These are phyloP conservation scores for Perca flavescens DNA, from an alignment of 2,113 vertebrate genomes.

Conservation along the genomic window DNA sequence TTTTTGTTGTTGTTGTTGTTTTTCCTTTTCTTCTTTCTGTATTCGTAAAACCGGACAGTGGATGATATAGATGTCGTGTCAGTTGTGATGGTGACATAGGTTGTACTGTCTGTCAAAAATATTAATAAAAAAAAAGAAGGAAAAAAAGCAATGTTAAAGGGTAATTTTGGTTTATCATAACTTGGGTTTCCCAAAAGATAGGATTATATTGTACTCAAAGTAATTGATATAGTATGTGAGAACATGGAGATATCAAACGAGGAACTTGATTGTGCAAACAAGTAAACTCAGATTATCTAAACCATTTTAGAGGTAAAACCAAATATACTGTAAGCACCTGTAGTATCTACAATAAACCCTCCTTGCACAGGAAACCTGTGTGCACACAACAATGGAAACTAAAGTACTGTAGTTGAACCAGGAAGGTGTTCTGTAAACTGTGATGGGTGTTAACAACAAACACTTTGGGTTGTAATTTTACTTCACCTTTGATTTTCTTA, in stretches of 20 bases:
- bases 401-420: background rate
- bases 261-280: background rate
- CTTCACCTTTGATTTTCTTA: background rate
- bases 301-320: background rate
- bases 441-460: too few species aligned
- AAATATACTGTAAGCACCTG: background rate
- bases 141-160: too few species aligned
- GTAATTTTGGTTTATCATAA: background rate
- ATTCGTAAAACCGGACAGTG: too few species aligned
- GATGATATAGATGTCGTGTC: too few species aligned
- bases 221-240: background rate
- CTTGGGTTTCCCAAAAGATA: background rate
- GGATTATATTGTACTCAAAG: background rate
- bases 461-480: too few species aligned
- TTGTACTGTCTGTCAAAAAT: too few species aligned
- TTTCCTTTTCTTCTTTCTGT: too few species aligned
- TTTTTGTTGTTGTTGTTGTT: too few species aligned
- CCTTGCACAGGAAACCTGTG: too few species aligned
- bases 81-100: too few species aligned
- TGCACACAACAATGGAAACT: background rate
- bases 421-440: too few species aligned
- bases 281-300: background rate
- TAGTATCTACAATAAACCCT: background rate
- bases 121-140: too few species aligned
- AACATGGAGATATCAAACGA: background rate